phyloP scores from a whole-genome alignment of 2,113 vertebrate genomes.

The Acrocephalus kingi region DNA sequence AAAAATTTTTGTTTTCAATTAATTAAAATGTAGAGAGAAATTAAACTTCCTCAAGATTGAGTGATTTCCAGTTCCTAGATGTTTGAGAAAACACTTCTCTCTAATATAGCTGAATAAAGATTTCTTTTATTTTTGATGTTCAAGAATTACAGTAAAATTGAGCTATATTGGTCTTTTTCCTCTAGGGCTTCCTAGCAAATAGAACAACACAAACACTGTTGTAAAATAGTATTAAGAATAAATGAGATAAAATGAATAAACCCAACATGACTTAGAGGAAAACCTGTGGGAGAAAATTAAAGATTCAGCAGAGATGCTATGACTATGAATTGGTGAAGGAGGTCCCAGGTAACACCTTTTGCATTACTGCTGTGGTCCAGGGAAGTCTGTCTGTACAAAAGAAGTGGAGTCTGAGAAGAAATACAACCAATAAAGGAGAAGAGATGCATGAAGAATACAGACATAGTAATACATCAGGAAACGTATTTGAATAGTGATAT shows the following conservation, averaged over 20 bases:
- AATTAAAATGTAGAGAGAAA: background rate
- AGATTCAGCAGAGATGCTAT: background rate
- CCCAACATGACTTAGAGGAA: background rate
- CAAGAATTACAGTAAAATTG: background rate
- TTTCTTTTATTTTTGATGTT: background rate
- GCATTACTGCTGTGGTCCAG: background rate
- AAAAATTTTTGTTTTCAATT: background rate
- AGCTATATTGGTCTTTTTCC: background rate
- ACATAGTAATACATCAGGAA: background rate
- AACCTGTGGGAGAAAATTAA: background rate
- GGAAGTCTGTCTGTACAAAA: background rate
- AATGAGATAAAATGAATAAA: background rate
- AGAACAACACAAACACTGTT: background rate
- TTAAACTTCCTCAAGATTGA: background rate
- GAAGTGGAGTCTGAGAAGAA: background rate
- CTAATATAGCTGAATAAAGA: background rate
- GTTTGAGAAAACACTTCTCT: background rate
- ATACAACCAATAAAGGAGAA: background rate
- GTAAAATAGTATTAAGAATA: background rate
- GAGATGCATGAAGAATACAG: background rate
- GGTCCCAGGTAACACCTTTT: background rate
- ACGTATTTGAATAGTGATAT: background rate
- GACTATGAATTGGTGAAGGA: background rate
- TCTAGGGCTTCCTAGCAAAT: background rate
- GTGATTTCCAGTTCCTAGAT: background rate